phyloP scores from a whole-genome alignment of 2,888 invertebrate species.

The Plagodis pulveraria region DNA sequence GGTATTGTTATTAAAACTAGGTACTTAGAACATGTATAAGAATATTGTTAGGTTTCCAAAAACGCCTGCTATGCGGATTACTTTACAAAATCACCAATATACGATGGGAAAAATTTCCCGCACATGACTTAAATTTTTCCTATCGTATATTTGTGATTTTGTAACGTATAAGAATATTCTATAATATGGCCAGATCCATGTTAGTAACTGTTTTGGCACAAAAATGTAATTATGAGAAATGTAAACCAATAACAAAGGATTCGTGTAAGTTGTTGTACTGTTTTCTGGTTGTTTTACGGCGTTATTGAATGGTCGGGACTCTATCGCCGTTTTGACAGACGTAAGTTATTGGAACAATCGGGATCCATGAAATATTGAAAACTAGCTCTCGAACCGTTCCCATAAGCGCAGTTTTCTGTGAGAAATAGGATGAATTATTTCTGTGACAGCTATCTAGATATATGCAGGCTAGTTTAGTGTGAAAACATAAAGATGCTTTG shows the following conservation, averaged over 20 bases:
- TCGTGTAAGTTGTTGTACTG: constrained; percentile 18
- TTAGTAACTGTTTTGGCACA: too few species aligned
- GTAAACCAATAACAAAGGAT: not conserved
- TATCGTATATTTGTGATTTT: too few species aligned
- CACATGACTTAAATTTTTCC: too few species aligned
- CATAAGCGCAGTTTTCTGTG: constrained; percentile 39
- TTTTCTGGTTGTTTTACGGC: constrained; percentile 23
- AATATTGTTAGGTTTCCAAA: too few species aligned
- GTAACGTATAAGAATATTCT: too few species aligned
- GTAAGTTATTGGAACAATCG: constrained; percentile 60
- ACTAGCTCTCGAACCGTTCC: constrained; percentile 44
- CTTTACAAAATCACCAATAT: too few species aligned
- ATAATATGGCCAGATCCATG: too few species aligned
- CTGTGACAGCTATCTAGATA: constrained; percentile 29
- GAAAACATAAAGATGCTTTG: not conserved
- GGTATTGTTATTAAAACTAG: too few species aligned
- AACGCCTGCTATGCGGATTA: too few species aligned
- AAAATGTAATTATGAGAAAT: too few species aligned
- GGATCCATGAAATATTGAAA: constrained; percentile 63
- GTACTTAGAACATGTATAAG: too few species aligned
- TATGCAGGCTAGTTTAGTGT: constrained; percentile 15
- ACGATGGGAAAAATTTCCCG: too few species aligned
- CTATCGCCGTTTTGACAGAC: constrained; percentile 60
- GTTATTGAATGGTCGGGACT: constrained; percentile 47
- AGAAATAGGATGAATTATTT: constrained; percentile 38